A percentile compares a stretch with the other conserved stretches of the same genome.
Conservation (phyloP, 2,888 invertebrate species). For the Unio pictorum region DNA sequence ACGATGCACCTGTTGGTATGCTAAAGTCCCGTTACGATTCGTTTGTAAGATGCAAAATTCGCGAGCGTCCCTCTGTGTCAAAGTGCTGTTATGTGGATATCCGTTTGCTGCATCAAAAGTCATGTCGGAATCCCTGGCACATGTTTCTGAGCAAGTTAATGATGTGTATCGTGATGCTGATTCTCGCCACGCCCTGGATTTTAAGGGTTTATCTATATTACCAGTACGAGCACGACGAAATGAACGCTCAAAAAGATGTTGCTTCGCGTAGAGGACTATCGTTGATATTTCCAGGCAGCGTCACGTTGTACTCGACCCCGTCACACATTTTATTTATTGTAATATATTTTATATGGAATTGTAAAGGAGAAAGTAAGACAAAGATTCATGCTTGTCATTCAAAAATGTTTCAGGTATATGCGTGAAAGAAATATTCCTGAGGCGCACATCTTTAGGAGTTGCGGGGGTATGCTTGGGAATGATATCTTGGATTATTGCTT, state of each 20-base stretch:
- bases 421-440: slow-evolving; percentile 30
- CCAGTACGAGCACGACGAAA: slow-evolving; percentile 47
- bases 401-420: slow-evolving; percentile 56
- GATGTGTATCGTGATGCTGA: slow-evolving; percentile 35
- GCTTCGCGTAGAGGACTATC: too few relatives aligned
- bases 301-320: too few relatives aligned
- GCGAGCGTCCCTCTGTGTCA: slow-evolving; percentile 43
- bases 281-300: too few relatives aligned
- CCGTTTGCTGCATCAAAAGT: slow-evolving; percentile 5
- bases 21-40: slow-evolving; percentile 45
- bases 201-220: slow-evolving; percentile 46
- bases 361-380: slow-evolving; percentile 36
- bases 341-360: slow-evolving; percentile 49
- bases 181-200: slow-evolving; percentile 52
- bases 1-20: slow-evolving; percentile 50
- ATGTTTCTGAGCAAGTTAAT: slow-evolving; percentile 40
- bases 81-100: slow-evolving; percentile 49
- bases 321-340: slow-evolving; percentile 13
- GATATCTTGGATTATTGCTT: slow-evolving; percentile 48
- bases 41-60: slow-evolving; percentile 56
- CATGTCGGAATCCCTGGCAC: slow-evolving; percentile 36
- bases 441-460: slow-evolving; percentile 50
- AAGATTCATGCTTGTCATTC: slow-evolving; percentile 39
- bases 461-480: slow-evolving; percentile 45
- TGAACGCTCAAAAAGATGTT: slow-evolving; percentile 3